Percentiles rank a stretch among this genome's conserved stretches.
Conservation (phyloP, 2,797 vertebrate species). For the Naso thynnoides region DNA sequence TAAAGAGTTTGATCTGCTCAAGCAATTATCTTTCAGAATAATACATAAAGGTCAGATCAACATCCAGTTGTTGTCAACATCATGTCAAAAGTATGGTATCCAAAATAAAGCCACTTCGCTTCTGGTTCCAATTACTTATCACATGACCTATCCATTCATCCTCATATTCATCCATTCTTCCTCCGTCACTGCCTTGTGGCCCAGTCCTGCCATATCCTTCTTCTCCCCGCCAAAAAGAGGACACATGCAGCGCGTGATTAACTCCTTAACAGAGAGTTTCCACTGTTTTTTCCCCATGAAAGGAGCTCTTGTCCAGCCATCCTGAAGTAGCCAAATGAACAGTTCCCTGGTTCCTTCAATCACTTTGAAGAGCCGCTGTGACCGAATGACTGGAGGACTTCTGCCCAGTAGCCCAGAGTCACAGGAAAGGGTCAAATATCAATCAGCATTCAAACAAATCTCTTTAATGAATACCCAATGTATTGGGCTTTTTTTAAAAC, state of each 20-base stretch:
- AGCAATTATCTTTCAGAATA: neutral
- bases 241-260: conserved; percentile 82
- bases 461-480: conserved; percentile 26
- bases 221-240: conserved; percentile 58
- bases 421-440: conserved; percentile 79
- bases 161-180: conserved; percentile 52
- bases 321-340: conserved; percentile 70
- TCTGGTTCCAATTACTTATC: conserved; percentile 82
- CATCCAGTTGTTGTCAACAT: neutral
- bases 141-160: conserved; percentile 72
- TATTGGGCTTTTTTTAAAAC: conserved; percentile 8
- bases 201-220: conserved; percentile 51
- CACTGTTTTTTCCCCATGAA: conserved; percentile 84
- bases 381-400: conserved; percentile 58
- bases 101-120: conserved; percentile 48
- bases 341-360: conserved; percentile 72
- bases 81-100: conserved; percentile 39
- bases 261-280: conserved; percentile 82
- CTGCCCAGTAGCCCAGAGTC: conserved; percentile 62
- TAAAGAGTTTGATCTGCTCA: too few relatives aligned
- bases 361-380: conserved; percentile 78
- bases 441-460: conserved; percentile 51
- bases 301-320: conserved; percentile 81
- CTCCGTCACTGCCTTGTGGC: conserved; percentile 54
- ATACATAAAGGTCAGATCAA: neutral